These are phyloP conservation scores for Bombus confusus DNA, from an alignment of 1,140 invertebrate genomes.

Conservation along the genomic window DNA sequence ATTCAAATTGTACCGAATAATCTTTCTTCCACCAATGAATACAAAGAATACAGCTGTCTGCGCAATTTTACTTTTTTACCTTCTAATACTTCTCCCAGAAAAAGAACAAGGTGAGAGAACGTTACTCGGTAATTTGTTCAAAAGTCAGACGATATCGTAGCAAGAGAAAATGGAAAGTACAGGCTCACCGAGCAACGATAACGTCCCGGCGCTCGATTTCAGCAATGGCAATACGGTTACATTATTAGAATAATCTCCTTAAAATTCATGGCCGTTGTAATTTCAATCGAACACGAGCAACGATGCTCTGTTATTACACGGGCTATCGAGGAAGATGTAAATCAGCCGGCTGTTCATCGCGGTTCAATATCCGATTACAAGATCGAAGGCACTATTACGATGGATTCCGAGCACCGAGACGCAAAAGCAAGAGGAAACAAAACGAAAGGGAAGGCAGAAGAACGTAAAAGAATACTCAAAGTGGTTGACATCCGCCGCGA, in stretches of 20 bases:
- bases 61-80: too few species aligned
- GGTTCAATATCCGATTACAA: conserved; percentile 17
- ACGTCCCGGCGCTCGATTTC: background rate
- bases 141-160: background rate
- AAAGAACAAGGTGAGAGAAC: too few species aligned
- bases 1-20: background rate
- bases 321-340: background rate
- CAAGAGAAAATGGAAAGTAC: background rate
- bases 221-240: background rate
- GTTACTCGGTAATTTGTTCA: background rate
- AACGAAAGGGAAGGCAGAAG: background rate
- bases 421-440: background rate
- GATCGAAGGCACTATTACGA: conserved; percentile 21
- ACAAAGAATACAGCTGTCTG: background rate
- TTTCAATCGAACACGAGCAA: conserved; percentile 10
- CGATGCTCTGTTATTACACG: background rate
- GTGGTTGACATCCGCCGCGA: background rate
- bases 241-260: conserved; percentile 27
- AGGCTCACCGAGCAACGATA: background rate
- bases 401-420: background rate
- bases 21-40: background rate
- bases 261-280: conserved; percentile 18
- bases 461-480: background rate
- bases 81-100: too few species aligned
- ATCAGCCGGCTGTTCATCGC: background rate